Evolutionary conservation across 1,140 invertebrate genomes (phyloP).

Genomic region (Metaphire vulgaris): DNA sequence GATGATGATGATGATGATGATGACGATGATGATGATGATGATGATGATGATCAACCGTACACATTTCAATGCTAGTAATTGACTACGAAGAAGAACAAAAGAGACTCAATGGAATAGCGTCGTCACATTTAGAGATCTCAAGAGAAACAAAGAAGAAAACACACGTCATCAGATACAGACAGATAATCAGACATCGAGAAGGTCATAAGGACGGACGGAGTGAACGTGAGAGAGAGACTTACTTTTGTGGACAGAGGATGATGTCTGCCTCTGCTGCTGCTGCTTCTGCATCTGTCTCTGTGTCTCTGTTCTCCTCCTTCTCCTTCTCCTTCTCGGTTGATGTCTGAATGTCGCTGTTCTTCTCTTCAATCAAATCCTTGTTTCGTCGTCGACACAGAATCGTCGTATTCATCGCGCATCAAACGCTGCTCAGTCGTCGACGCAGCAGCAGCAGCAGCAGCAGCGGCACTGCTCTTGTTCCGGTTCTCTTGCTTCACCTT

Average conservation of each 20-base stretch:
- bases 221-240: too few relatives aligned
- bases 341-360: neutral
- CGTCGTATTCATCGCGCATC: neutral
- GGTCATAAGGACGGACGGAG: too few relatives aligned
- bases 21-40: constrained; percentile 1
- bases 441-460: neutral
- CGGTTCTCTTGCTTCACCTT: neutral
- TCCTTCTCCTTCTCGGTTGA: neutral
- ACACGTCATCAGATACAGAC: too few relatives aligned
- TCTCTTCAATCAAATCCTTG: neutral
- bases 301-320: neutral
- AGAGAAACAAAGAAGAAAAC: too few relatives aligned
- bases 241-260: too few relatives aligned
- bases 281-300: neutral
- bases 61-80: too few relatives aligned
- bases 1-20: constrained; percentile 2
- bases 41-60: constrained; percentile 3
- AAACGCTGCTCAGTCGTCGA: neutral
- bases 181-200: too few relatives aligned
- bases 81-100: too few relatives aligned
- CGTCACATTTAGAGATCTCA: too few relatives aligned
- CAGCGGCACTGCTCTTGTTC: neutral
- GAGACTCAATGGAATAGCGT: too few relatives aligned
- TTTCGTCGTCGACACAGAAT: neutral
- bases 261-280: neutral